phyloP scores from a whole-genome alignment of 2,797 vertebrate species.

The Petrocephalus schoutedeni region DNA sequence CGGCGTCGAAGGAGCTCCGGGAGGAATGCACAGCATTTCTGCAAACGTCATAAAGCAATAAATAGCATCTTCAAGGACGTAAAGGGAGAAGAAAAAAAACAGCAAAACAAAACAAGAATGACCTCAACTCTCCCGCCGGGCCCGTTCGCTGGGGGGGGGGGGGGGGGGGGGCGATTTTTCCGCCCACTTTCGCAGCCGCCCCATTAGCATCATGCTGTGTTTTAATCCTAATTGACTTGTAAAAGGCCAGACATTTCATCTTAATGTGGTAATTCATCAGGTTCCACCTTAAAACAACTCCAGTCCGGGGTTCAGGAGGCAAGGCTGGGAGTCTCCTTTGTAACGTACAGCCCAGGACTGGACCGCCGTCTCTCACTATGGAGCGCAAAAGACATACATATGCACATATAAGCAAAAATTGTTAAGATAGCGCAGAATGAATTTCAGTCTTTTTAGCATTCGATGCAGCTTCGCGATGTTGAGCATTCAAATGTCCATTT shows the following conservation, averaged over 20 bases:
- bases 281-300: not conserved
- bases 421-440: not conserved
- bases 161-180: not conserved
- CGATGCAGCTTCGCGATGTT: too few relatives aligned
- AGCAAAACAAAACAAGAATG: not conserved
- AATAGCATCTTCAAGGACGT: slow-evolving; percentile 40
- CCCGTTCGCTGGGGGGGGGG: not conserved
- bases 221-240: slow-evolving; percentile 77
- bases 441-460: too few relatives aligned
- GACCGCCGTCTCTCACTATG: not conserved
- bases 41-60: slow-evolving; percentile 65
- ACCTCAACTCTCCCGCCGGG: not conserved
- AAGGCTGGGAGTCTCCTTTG: slow-evolving; percentile 43
- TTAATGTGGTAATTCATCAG: slow-evolving; percentile 68
- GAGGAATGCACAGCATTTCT: slow-evolving; percentile 56
- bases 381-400: not conserved
- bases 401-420: not conserved
- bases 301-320: slow-evolving; percentile 8
- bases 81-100: not conserved
- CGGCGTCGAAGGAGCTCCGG: slow-evolving; percentile 25
- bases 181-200: slow-evolving; percentile 32
- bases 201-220: slow-evolving; percentile 72
- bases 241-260: slow-evolving; percentile 64
- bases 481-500: not conserved
- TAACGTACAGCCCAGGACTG: slow-evolving; percentile 20